phyloP scores from a whole-genome alignment of 2,888 invertebrate species.

The Agrotis clavis region DNA sequence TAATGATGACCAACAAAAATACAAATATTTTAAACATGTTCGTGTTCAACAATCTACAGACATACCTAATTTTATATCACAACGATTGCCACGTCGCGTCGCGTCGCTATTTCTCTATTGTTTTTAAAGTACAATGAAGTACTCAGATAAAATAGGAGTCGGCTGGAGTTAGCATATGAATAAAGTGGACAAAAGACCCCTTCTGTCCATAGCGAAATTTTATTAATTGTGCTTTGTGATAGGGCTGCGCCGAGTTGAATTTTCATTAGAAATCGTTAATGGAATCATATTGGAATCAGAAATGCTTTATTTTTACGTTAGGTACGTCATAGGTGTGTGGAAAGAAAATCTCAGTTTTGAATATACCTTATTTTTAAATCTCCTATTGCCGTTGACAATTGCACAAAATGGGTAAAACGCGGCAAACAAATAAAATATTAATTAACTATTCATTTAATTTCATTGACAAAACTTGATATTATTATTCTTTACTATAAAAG shows the following conservation, averaged over 20 bases:
- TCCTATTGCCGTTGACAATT: too few relatives aligned
- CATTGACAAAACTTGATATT: too few relatives aligned
- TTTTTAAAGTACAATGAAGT: constrained; percentile 84
- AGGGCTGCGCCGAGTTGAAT: constrained; percentile 61
- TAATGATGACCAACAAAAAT: constrained; percentile 22
- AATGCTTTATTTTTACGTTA: background rate
- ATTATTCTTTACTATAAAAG: too few relatives aligned
- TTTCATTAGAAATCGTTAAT: constrained; percentile 49
- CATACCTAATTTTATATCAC: constrained; percentile 35
- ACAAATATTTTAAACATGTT: constrained; percentile 44
- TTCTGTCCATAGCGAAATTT: constrained; percentile 81
- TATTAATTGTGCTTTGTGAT: constrained; percentile 80
- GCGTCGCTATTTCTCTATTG: constrained; percentile 79
- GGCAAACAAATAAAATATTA: too few relatives aligned
- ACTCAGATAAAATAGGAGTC: constrained; percentile 79
- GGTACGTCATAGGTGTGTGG: too few relatives aligned
- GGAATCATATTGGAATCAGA: background rate
- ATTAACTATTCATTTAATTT: too few relatives aligned
- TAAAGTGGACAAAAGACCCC: constrained; percentile 87
- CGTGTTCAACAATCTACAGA: constrained; percentile 50
- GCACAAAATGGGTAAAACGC: too few relatives aligned
- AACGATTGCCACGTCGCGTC: constrained; percentile 64
- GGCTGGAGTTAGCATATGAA: constrained; percentile 88
- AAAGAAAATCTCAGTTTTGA: background rate
- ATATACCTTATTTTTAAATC: too few relatives aligned